Evolutionary conservation across 2,113 vertebrate genomes (phyloP), one percentile per base, ranked within the genome.

Genomic region (Notothenia rossii): DNA sequence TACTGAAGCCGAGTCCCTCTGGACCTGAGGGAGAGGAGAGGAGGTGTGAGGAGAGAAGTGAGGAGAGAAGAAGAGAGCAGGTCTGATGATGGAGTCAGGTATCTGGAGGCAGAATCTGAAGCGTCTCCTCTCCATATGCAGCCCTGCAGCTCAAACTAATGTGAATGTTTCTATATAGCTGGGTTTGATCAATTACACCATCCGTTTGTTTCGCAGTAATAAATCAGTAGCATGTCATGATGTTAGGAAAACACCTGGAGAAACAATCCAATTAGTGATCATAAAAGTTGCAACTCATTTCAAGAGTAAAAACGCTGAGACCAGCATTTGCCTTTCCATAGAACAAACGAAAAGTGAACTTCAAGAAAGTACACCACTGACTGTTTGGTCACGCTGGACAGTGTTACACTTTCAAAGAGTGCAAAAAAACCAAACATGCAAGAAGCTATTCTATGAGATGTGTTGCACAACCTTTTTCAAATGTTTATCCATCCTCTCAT

Each of bases 1-100:
- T 99, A 79, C 97, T 99, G 91, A 99, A 99, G 20, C 98, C 98
- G 56, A 99, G 94, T 6, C 98, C 98, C 95, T 99, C 98, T 0
- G 96, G 96, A 90, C 98, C 98, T 99, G 90, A 2, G 76, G 2
- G 15, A 59, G 29, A 29, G n/a, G 29, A 29, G 29, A 29, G 29
- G 29, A 29, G 29, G 4, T 4, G 29, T 29, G 29, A 29, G 3
- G 29, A 29, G 29, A 29, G 29, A 4, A 29, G 29, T 29, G 29
- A 29, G 29, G 29, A 29, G 29, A 29, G n/a, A 60, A 0, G 8
- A 53, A 25, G 48, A 61, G 33, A 46, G n/a, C n/a, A 53, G 49
- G 43, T 1, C 0, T 55, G 15, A 61, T 54, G 40, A 65, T 22
- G 60, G 17, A 33, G 50, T 75, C 55, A 17, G 62, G 3, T 63